Evolutionary conservation across 92 coral and sea anemone genomes (phyloP).

Genomic region (Palythoa grandis): DNA sequence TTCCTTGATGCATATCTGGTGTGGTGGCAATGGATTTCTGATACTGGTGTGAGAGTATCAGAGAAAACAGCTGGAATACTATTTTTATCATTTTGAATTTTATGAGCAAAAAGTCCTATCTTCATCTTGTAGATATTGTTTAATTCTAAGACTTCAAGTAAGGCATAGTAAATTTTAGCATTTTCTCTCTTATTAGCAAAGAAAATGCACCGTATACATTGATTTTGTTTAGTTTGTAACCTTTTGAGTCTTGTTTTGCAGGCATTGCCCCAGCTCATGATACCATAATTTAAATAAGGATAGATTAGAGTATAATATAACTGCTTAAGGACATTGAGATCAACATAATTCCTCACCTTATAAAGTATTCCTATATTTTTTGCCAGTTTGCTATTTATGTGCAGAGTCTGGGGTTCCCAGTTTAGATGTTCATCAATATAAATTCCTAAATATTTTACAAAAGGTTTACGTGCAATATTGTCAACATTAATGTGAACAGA

Average conservation of each 20-base stretch:
- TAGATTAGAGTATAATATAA: constrained; percentile 43
- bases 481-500: constrained; percentile 9
- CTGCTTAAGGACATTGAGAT: constrained; percentile 43
- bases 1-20: constrained; percentile 50
- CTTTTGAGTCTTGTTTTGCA: constrained; percentile 30
- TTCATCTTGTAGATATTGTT: constrained; percentile 57
- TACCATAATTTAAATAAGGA: constrained; percentile 53
- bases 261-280: constrained; percentile 64
- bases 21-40: constrained; percentile 48
- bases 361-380: constrained; percentile 50
- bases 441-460: constrained; percentile 54
- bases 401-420: constrained; percentile 41
- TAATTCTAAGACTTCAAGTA: constrained; percentile 55
- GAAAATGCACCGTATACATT: constrained; percentile 56
- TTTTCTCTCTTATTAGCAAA: constrained; percentile 59
- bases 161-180: constrained; percentile 47
- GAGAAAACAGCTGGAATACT: constrained; percentile 44
- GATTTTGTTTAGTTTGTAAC: constrained; percentile 57
- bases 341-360: constrained; percentile 47
- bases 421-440: constrained; percentile 55
- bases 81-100: constrained; percentile 42
- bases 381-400: constrained; percentile 32
- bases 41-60: constrained; percentile 34
- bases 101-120: constrained; percentile 48
- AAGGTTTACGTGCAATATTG: constrained; percentile 23